Evolutionary conservation across 2,888 invertebrate species (phyloP), one percentile per base, ranked within the genome.

Genomic region (Drosophila anomalata): DNA sequence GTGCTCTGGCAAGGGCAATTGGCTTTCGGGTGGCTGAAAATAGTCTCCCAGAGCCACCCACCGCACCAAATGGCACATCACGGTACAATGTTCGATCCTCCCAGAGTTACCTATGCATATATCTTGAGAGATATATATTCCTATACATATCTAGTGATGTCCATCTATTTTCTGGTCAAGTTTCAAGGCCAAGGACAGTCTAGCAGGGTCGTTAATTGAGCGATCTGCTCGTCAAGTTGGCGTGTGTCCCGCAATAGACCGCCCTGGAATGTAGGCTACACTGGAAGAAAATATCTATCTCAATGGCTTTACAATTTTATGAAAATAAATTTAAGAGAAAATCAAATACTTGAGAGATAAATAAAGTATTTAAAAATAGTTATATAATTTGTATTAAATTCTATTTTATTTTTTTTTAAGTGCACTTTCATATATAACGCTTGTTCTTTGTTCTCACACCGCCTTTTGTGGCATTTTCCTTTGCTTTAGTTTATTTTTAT

Each of bases 131-230:
- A 55, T 14, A 6, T 36, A 36, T 33, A 24, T 47, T 3, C 31
- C 6, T 41, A 9, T 14, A 11, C 2, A n/a, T 6, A 41, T 41
- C 3, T 14, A 17, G 17, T 17, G 20, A 24, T 22, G 11, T 17
- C 6, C 24, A 50, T 39, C 11, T 39, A 39, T n/a, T 41, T 51
- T 39, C 39, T 46, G 26, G 11, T n/a, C 60, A 51, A 26, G 51
- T 12, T 14, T 14, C 62, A 63, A 59, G 62, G 62, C 24, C 62
- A 63, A 42, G 62, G 59, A 50, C 59, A 58, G 36, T 20, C 41
- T 20, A 22, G 14, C 42, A 50, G 42, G 50, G 50, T 59, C 14
- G 36, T 22, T 51, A 58, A 58, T 58, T 58, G 41, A 58, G 52
- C 20, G 51, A 51, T 51, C 39, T 29, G 26, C 29, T 58, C 58